Percentiles rank a stretch among this genome's conserved stretches.
Evolutionary conservation across 2,888 invertebrate species (phyloP).

Genomic region (Bombylius major): DNA sequence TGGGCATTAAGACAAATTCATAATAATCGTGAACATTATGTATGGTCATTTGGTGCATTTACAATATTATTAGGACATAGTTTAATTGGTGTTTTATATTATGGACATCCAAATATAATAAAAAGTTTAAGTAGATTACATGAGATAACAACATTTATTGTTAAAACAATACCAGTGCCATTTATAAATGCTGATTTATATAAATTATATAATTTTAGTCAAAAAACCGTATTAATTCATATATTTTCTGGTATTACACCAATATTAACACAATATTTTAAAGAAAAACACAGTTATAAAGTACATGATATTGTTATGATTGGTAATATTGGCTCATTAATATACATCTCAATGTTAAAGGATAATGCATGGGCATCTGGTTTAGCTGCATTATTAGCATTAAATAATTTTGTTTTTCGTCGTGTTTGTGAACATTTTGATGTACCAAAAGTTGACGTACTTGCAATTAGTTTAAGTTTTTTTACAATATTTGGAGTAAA

Average conservation of each 20-base stretch:
- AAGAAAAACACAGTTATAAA: constrained; percentile 3
- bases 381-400: constrained; percentile 11
- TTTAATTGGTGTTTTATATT: constrained; percentile 8
- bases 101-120: constrained; percentile 10
- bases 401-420: constrained; percentile 16
- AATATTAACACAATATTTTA: constrained; percentile 4
- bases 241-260: constrained; percentile 11
- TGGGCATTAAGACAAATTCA: constrained; percentile 8
- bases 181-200: constrained; percentile 14
- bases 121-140: constrained; percentile 3
- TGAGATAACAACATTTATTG: constrained; percentile 9
- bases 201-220: constrained; percentile 1
- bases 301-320: constrained; percentile 9
- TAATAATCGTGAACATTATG: background rate
- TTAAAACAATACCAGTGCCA: constrained; percentile 15
- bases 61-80: constrained; percentile 12
- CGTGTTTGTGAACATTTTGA: constrained; percentile 7
- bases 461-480: constrained; percentile 16
- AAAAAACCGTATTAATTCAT: constrained; percentile 9
- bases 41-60: constrained; percentile 9
- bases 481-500: constrained; percentile 16
- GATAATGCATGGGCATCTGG: constrained; percentile 17
- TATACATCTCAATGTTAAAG: constrained; percentile 10
- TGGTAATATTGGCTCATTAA: constrained; percentile 13
- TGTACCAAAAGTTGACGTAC: constrained; percentile 15